Evolutionary conservation across 2,888 invertebrate species (phyloP).

Genomic region (Rhorus exstirpatorius): DNA sequence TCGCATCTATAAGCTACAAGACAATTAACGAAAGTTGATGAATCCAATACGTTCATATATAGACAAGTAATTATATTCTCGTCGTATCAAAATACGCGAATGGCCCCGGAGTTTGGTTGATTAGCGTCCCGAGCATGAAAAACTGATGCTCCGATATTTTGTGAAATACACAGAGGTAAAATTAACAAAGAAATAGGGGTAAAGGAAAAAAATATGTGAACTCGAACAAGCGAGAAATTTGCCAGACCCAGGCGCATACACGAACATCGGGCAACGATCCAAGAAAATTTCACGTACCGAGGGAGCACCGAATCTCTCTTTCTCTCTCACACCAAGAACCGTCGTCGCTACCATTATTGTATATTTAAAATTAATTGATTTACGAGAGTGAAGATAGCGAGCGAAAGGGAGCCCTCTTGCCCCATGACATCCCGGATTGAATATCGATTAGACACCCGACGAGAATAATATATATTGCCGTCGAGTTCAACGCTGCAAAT

Average conservation of each 20-base stretch:
- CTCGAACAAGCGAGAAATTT: slow-evolving; percentile 45
- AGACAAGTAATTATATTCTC: slow-evolving; percentile 44
- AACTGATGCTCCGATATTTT: slow-evolving; percentile 21
- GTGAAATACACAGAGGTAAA: slow-evolving; percentile 4
- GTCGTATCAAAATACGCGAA: neutral
- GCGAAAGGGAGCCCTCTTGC: slow-evolving; percentile 27
- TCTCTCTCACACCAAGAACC: slow-evolving; percentile 21
- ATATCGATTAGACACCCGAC: slow-evolving; percentile 67
- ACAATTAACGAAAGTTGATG: slow-evolving; percentile 49
- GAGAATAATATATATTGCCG: slow-evolving; percentile 65
- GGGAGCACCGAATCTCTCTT: slow-evolving; percentile 39
- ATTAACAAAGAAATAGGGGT: slow-evolving; percentile 1
- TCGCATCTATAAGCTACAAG: neutral
- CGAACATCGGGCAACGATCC: slow-evolving; percentile 67
- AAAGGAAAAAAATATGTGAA: slow-evolving; percentile 17
- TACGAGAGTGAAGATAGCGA: slow-evolving; percentile 58
- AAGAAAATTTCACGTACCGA: slow-evolving; percentile 62
- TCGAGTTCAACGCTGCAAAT: slow-evolving; percentile 59
- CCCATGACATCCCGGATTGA: slow-evolving; percentile 44
- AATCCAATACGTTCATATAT: slow-evolving; percentile 13
- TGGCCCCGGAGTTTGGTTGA: neutral
- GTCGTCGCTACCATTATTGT: slow-evolving; percentile 64
- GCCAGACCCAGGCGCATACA: slow-evolving; percentile 37
- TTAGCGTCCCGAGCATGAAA: slow-evolving; percentile 10
- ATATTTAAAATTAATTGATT: slow-evolving; percentile 71